These are phyloP conservation scores for Pteromalus puparum DNA, from an alignment of 1,140 invertebrate genomes.

Conservation along the genomic window DNA sequence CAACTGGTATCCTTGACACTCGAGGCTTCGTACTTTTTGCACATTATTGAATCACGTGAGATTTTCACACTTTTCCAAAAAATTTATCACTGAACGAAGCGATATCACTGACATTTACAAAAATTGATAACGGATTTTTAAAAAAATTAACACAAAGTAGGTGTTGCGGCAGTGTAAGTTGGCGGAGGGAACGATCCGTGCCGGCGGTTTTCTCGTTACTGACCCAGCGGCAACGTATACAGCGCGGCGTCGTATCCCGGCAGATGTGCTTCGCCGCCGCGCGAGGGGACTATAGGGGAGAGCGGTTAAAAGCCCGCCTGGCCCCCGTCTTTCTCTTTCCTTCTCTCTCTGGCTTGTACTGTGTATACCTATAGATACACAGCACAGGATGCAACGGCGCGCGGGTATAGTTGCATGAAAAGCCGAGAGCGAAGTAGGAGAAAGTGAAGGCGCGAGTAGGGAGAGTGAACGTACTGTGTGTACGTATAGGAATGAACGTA, in stretches of 20 bases:
- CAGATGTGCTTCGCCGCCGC: constrained; percentile 39
- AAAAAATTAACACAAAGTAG: not conserved
- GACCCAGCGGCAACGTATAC: constrained; percentile 24
- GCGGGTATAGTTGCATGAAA: not conserved
- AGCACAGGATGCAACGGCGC: constrained; percentile 34
- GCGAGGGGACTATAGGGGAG: constrained; percentile 19
- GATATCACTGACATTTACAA: not conserved
- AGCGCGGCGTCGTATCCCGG: not conserved
- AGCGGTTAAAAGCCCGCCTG: constrained; percentile 25
- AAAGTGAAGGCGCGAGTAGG: constrained; percentile 12
- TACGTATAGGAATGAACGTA: not conserved
- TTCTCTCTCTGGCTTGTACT: not conserved
- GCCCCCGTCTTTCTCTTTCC: constrained; percentile 2
- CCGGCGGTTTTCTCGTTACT: constrained; percentile 47
- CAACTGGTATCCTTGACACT: not conserved
- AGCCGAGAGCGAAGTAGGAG: constrained; percentile 3
- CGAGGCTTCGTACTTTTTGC: constrained; percentile 46
- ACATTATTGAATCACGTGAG: constrained; percentile 56
- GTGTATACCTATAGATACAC: not conserved
- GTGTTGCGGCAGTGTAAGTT: not conserved
- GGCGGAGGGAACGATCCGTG: not conserved
- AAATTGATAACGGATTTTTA: constrained; percentile 10
- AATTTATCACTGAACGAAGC: too few species aligned
- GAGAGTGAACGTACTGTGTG: not conserved
- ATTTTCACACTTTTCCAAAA: not conserved